Evolutionary conservation across 2,888 invertebrate genomes (phyloP).

Genomic region (Schizotus pectinicornis): DNA sequence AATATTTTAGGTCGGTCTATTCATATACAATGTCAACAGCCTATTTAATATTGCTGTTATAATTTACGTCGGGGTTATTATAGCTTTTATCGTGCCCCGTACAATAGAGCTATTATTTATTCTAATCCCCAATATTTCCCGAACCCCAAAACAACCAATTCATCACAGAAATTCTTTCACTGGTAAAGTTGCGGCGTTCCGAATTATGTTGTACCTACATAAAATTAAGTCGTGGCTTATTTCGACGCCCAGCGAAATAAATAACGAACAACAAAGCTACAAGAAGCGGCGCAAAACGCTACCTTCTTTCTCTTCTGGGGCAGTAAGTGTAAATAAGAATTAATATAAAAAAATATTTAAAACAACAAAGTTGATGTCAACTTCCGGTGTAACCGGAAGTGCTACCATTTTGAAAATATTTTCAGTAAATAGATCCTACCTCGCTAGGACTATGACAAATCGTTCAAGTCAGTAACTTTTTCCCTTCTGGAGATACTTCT

Average conservation of each 20-base stretch:
- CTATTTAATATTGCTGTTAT: constrained; percentile 30
- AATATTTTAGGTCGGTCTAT: constrained; percentile 26
- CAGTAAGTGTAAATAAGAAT: too few relatives aligned
- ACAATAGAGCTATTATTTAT: constrained; percentile 33
- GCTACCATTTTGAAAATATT: too few relatives aligned
- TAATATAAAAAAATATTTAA: too few relatives aligned
- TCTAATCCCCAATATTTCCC: constrained; percentile 32
- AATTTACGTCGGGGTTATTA: constrained; percentile 31
- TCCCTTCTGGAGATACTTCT: too few relatives aligned
- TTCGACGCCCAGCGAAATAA: constrained; percentile 5
- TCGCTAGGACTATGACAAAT: too few relatives aligned
- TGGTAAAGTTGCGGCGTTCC: constrained; percentile 24
- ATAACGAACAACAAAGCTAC: constrained; percentile 18
- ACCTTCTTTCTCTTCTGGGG: background rate
- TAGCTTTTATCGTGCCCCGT: constrained; percentile 29
- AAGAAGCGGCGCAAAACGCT: constrained; percentile 5
- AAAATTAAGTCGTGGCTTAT: constrained; percentile 26
- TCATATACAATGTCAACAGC: constrained; percentile 29
- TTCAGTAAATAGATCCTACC: too few relatives aligned
- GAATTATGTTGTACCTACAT: constrained; percentile 24
- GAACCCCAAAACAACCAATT: constrained; percentile 31
- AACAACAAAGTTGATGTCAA: too few relatives aligned
- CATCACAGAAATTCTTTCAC: constrained; percentile 28
- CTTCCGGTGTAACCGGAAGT: too few relatives aligned
- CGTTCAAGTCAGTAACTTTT: too few relatives aligned